These are phyloP conservation scores for Lutjanus argentimaculatus DNA, from an alignment of 2,797 vertebrate genomes.

Conservation along the genomic window DNA sequence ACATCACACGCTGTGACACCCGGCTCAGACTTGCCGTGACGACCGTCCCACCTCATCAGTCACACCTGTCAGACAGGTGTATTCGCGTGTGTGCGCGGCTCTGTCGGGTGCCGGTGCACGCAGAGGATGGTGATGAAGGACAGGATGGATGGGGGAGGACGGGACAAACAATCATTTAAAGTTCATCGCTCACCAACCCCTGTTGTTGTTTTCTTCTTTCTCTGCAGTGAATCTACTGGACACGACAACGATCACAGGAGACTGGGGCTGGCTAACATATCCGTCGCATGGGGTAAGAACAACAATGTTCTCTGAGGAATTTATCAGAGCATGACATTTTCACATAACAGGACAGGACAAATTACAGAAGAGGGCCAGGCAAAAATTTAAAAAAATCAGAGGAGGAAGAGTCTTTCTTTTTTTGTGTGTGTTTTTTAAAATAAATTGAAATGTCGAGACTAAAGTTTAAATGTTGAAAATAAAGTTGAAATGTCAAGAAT, in stretches of 20 bases:
- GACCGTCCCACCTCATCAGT: conserved; percentile 75
- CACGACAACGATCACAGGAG: conserved; percentile 85
- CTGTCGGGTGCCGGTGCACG: conserved; percentile 37
- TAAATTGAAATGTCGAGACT: too few relatives aligned
- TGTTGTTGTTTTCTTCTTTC: conserved; percentile 50
- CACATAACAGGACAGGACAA: not conserved
- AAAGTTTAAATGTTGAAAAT: too few relatives aligned
- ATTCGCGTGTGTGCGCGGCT: conserved; percentile 18
- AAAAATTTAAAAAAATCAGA: too few relatives aligned
- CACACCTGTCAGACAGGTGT: conserved; percentile 74
- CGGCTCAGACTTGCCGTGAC: conserved; percentile 53
- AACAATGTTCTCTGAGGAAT: not conserved
- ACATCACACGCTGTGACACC: conserved; percentile 65
- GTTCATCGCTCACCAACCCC: conserved; percentile 36
- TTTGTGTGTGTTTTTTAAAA: too few relatives aligned
- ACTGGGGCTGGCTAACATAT: conserved; percentile 88
- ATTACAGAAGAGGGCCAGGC: not conserved
- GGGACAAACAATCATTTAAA: conserved; percentile 41
- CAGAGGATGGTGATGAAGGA: conserved; percentile 44
- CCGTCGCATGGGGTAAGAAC: conserved; percentile 87
- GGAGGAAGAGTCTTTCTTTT: too few relatives aligned
- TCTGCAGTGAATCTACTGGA: conserved; percentile 87
- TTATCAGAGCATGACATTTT: not conserved
- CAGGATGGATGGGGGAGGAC: conserved; percentile 27
- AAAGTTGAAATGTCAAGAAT: too few relatives aligned